Percentiles rank a stretch among this genome's conserved stretches.
Evolutionary conservation across 2,797 vertebrate genomes (phyloP).

Genomic region (Neopelma chrysocephalum): DNA sequence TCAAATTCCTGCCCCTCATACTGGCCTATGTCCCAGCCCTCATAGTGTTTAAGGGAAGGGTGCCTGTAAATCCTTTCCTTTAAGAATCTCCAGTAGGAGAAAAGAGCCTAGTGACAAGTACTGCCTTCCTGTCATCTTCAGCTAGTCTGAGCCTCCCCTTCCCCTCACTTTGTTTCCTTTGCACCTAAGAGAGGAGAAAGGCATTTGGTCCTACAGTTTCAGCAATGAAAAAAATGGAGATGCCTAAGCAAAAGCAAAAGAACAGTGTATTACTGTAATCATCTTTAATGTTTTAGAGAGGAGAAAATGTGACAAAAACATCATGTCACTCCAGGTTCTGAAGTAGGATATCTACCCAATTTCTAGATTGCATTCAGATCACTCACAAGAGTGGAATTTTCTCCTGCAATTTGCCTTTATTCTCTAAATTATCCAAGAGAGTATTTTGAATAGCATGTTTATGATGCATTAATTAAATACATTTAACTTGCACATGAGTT

Average conservation of each 20-base stretch:
- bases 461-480: slow-evolving; percentile 48
- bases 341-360: neutral
- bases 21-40: neutral
- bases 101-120: neutral
- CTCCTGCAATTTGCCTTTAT: slow-evolving; percentile 1
- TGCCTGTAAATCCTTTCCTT: neutral
- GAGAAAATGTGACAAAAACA: slow-evolving; percentile 2
- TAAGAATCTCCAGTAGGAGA: neutral
- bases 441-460: slow-evolving; percentile 31
- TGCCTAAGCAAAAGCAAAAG: neutral
- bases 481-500: slow-evolving; percentile 12
- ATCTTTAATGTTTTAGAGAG: neutral
- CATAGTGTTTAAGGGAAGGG: neutral
- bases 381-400: neutral
- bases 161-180: neutral
- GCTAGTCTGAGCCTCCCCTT: neutral
- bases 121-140: neutral
- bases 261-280: neutral
- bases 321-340: neutral
- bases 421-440: slow-evolving; percentile 30
- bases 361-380: neutral
- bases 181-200: neutral
- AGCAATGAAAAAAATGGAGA: neutral
- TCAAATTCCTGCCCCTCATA: neutral
- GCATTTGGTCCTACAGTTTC: neutral